Evolutionary conservation across 2,113 vertebrate species (phyloP).

Genomic region (Regulus satrapa): DNA sequence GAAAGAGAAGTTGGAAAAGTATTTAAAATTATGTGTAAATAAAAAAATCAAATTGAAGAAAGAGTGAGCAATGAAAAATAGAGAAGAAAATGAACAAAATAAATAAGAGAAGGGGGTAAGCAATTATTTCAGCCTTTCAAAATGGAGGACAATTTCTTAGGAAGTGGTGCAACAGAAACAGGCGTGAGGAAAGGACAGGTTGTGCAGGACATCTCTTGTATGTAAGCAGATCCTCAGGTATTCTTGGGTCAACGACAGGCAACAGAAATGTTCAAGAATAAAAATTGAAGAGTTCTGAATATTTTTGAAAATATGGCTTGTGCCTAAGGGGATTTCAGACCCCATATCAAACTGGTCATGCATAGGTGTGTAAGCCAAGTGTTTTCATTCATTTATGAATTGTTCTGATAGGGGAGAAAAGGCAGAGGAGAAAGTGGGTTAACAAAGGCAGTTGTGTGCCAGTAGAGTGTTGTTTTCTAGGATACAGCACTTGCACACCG

Average conservation of each 20-base stretch:
- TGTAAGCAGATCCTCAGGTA: not conserved
- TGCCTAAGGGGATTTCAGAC: not conserved
- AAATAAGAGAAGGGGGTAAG: not conserved
- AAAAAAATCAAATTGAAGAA: not conserved
- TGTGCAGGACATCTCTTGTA: not conserved
- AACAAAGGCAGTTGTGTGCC: not conserved
- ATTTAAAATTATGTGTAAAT: not conserved
- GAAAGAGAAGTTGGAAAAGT: not conserved
- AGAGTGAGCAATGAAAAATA: not conserved
- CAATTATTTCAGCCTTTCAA: not conserved
- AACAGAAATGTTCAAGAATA: not conserved
- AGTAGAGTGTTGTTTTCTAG: not conserved
- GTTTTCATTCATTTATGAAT: not conserved
- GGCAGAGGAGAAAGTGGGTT: not conserved
- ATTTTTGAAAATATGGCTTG: not conserved
- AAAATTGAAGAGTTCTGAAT: not conserved
- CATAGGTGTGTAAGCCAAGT: not conserved
- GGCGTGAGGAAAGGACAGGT: not conserved
- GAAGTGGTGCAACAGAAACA: not conserved
- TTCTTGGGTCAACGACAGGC: not conserved
- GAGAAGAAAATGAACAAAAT: not conserved
- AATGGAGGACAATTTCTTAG: not conserved
- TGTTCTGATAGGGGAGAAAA: not conserved
- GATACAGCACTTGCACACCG: not conserved
- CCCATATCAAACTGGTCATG: not conserved